Base-by-base conservation (phyloP, 37 sponge, comb jelly and placozoan species). In the Theonella swinhoei region DNA sequence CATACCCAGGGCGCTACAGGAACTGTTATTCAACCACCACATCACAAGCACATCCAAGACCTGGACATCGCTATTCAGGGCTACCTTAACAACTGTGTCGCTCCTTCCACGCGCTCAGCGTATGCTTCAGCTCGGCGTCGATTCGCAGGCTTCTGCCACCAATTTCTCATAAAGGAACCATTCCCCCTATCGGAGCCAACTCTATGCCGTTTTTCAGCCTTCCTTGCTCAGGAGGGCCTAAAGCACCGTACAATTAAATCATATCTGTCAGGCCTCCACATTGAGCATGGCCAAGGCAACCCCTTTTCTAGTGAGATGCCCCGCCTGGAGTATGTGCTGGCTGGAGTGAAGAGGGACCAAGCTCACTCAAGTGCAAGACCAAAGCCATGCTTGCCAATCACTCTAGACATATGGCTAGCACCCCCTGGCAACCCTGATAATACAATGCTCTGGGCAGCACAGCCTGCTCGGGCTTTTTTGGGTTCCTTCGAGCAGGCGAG, bases 381-480 rank as follows among this genome's bases (percentile, higher is more conserved):
- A 20, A 68, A 20, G 33, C 30, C 25, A 20, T 33, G 69, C 5
- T 81, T 87, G 58, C 88, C 81, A 8, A 87, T 87, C 66, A 87
- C 87, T 20, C 88, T 81, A 0, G 65, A 28, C 23, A 80, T 87
- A 20, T 72, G 42, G 73, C 42, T 39, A 42, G 39, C 2, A 36
- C 25, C 31, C 23, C 23, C 42, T 4, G 37, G 35, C 35, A 8
- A 39, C 43, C 42, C 1, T 1, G 73, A 72, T 37, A 1, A 41
- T 37, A 68, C 42, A 41, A 81, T 88, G 88, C 62, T 81, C 5
- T 88, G 88, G 88, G 88, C 88, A 32, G 87, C 87, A 24, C 37
- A 33, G n/a, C n/a, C 68, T 70, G 68, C 64, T 42, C 67, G 32
- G 72, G 87, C 79, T 87, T 80, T 23, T 87, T 80, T 32, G 80